Conservation (phyloP, 1,140 invertebrate genomes). For the Aphidius gifuensis region DNA sequence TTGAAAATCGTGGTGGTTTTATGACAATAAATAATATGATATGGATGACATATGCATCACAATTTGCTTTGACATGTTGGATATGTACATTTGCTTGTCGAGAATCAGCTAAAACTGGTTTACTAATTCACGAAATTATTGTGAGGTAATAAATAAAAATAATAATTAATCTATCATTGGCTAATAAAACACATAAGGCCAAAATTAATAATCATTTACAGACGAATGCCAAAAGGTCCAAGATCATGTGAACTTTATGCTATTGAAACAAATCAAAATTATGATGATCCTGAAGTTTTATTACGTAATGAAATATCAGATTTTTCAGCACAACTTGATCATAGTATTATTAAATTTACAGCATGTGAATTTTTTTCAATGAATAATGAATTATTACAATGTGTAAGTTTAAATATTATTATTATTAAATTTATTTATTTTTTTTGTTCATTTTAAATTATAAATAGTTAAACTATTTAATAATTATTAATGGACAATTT, state of each 20-base stretch:
- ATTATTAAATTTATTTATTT: slow-evolving; percentile 19
- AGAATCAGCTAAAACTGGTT: slow-evolving; percentile 32
- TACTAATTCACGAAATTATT: slow-evolving; percentile 26
- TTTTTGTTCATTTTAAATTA: not conserved
- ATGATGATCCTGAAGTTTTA: slow-evolving; percentile 20
- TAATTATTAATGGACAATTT: not conserved
- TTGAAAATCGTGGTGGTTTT: slow-evolving; percentile 32
- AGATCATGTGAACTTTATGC: slow-evolving; percentile 24
- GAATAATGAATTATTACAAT: slow-evolving; percentile 34
- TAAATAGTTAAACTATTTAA: slow-evolving; percentile 2
- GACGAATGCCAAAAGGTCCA: slow-evolving; percentile 23
- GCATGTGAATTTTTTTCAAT: slow-evolving; percentile 39
- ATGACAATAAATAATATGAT: slow-evolving; percentile 41
- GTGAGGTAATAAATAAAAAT: slow-evolving; percentile 19
- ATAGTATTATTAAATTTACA: slow-evolving; percentile 29
- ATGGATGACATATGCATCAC: slow-evolving; percentile 35
- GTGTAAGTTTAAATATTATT: slow-evolving; percentile 28
- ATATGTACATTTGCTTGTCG: slow-evolving; percentile 29
- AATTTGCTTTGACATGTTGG: slow-evolving; percentile 35
- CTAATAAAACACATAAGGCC: too few relatives aligned
- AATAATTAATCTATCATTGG: not conserved
- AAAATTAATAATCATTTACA: not conserved
- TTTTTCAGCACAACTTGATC: slow-evolving; percentile 35
- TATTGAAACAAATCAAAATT: slow-evolving; percentile 14
- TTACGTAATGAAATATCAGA: slow-evolving; percentile 36